Evolutionary conservation across 2,113 vertebrate species (phyloP).

Genomic region (Clupea harengus): DNA sequence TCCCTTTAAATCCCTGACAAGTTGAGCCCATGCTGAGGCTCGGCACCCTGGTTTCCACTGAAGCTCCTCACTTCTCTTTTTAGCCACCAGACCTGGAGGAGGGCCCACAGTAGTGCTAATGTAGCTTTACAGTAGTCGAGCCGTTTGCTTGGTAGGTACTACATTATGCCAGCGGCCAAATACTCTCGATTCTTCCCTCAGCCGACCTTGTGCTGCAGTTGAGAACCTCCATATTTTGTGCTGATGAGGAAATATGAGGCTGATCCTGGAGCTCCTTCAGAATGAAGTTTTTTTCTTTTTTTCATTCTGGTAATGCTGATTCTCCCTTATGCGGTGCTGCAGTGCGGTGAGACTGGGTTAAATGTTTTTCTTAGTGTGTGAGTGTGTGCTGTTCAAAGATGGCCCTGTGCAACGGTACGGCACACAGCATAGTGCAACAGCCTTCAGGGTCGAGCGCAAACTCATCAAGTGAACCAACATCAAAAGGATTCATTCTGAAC

Average conservation of each 20-base stretch:
- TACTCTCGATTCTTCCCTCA: not conserved
- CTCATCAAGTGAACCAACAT: not conserved
- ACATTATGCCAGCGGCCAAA: not conserved
- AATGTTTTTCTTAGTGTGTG: not conserved
- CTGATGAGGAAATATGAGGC: constrained; percentile 3
- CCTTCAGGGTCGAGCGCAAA: not conserved
- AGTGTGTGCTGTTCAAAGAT: not conserved
- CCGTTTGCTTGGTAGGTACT: not conserved
- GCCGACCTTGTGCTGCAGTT: not conserved
- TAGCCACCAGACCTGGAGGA: not conserved
- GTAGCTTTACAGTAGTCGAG: not conserved
- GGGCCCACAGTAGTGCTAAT: not conserved
- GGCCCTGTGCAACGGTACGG: not conserved
- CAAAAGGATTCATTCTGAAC: not conserved
- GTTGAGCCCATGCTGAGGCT: not conserved
- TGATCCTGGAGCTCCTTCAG: constrained; percentile 3
- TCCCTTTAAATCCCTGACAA: not conserved
- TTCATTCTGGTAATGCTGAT: not conserved
- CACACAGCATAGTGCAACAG: not conserved
- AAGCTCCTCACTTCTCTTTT: not conserved
- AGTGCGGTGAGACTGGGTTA: not conserved
- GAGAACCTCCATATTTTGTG: constrained; percentile 8
- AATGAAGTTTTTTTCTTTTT: not conserved
- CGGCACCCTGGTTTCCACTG: not conserved
- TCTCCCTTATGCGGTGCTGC: constrained; percentile 10